Base-by-base conservation (phyloP, 2,797 vertebrate species). In the Eremophila alpestris region DNA sequence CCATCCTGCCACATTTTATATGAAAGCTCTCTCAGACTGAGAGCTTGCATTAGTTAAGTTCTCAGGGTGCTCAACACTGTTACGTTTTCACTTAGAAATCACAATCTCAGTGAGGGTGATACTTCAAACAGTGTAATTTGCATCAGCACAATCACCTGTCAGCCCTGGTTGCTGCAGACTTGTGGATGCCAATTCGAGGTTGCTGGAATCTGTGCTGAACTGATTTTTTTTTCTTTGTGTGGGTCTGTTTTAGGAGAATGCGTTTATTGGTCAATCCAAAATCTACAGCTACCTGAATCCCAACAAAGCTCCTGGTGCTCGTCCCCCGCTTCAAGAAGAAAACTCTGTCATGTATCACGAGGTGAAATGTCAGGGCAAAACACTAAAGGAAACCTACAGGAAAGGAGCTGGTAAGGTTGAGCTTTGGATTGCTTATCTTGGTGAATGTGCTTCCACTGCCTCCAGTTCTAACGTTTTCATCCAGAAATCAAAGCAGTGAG, bases 321-420 rank as follows among this genome's bases (percentile, higher is more conserved):
- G 98, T 30, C 96, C 98, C 34, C 97, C 98, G 0, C 98, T 98
- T 90, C 98, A 98, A 93, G 98, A 99, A 92, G 98, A 99, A 81
- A 98, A 98, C 95, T 98, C 98, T 22, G 98, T 98, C 90, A 96
- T 97, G 83, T 97, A 98, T 75, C 98, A 98, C 89, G 99, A 99
- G 45, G 98, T 97, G 81, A 98, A 97, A 96, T 94, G 97, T 96
- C 98, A 98, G 84, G 97, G 98, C 64, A 97, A 98, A 88, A 96
- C 97, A 89, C 97, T 97, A 90, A 97, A 87, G 3, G 98, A 98
- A 32, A 87, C 95, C 74, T 98, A 94, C 95, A 98, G 98, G 97
- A 98, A 97, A 95, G 98, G 92, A 79, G 98, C 98, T 62, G 98
- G 99, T 99, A 96, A 97, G 98, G 40, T 3, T 32, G 71, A 26